phyloP scores from a whole-genome alignment of 2,113 vertebrate species.

The Alexandromys fortis region DNA sequence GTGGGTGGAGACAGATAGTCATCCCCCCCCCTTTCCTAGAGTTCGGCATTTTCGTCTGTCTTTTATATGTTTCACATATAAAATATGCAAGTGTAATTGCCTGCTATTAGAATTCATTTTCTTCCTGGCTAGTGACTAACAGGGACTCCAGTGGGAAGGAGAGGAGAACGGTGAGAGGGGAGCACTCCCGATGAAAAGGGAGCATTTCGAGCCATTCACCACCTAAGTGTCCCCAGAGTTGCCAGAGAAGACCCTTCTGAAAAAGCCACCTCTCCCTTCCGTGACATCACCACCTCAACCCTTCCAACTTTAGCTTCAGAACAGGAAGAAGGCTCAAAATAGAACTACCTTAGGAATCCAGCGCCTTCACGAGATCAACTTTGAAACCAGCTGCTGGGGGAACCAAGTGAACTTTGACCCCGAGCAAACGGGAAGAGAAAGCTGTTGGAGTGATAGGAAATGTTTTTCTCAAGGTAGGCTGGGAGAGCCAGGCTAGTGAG shows the following conservation, averaged over 20 bases:
- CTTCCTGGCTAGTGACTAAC: slow-evolving; percentile 31
- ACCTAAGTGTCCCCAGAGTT: background rate
- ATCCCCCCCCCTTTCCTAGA: background rate
- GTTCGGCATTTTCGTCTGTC: slow-evolving; percentile 17
- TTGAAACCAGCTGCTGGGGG: slow-evolving; percentile 46
- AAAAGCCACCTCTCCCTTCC: slow-evolving; percentile 51
- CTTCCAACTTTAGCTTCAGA: slow-evolving; percentile 75
- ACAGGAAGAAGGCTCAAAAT: slow-evolving; percentile 78
- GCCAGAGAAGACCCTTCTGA: slow-evolving; percentile 59
- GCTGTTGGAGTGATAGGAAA: background rate
- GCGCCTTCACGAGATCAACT: slow-evolving; percentile 69
- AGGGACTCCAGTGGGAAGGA: background rate
- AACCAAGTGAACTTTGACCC: slow-evolving; percentile 58
- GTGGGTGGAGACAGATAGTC: background rate
- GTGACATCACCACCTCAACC: slow-evolving; percentile 73
- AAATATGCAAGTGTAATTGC: slow-evolving; percentile 3
- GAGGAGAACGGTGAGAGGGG: background rate
- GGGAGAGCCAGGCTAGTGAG: slow-evolving; percentile 2
- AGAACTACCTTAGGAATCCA: slow-evolving; percentile 75
- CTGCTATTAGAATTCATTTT: slow-evolving; percentile 18
- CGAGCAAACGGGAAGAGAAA: background rate
- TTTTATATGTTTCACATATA: slow-evolving; percentile 7
- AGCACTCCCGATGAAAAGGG: background rate
- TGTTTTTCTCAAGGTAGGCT: slow-evolving; percentile 18
- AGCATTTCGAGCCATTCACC: background rate